Evolutionary conservation across 2,888 invertebrate species (phyloP).

Genomic region (Archips xylosteana): DNA sequence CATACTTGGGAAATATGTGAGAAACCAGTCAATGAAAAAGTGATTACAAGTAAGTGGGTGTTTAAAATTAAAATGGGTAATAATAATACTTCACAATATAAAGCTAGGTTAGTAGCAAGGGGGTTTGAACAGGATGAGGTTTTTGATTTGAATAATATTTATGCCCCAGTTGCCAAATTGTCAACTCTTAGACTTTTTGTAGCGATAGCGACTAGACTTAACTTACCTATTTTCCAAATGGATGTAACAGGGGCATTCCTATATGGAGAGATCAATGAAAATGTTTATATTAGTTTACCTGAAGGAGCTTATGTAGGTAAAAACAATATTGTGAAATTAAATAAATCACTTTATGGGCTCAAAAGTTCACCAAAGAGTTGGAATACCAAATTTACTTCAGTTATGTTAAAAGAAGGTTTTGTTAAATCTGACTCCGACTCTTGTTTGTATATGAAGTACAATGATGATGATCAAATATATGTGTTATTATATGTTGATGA

Average conservation of each 20-base stretch:
- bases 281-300: constrained; percentile 31
- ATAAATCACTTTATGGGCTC: constrained; percentile 41
- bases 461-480: constrained; percentile 27
- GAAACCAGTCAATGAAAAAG: constrained; percentile 35
- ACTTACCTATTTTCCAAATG: constrained; percentile 41
- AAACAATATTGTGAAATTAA: constrained; percentile 41
- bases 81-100: constrained; percentile 40
- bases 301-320: constrained; percentile 35
- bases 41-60: constrained; percentile 49
- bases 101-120: constrained; percentile 49
- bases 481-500: constrained; percentile 41
- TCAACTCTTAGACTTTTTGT: constrained; percentile 44
- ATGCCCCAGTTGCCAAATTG: constrained; percentile 46
- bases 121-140: constrained; percentile 47
- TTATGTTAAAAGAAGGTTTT: constrained; percentile 36
- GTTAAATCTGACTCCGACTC: constrained; percentile 32
- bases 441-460: constrained; percentile 35
- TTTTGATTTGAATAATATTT: constrained; percentile 40
- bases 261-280: constrained; percentile 24
- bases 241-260: constrained; percentile 28
- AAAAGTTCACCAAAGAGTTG: constrained; percentile 41
- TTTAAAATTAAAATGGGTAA: constrained; percentile 46
- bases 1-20: constrained; percentile 45
- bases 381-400: constrained; percentile 42
- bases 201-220: constrained; percentile 42